Evolutionary conservation across 2,888 invertebrate species (phyloP).

Genomic region (Tipula unca): DNA sequence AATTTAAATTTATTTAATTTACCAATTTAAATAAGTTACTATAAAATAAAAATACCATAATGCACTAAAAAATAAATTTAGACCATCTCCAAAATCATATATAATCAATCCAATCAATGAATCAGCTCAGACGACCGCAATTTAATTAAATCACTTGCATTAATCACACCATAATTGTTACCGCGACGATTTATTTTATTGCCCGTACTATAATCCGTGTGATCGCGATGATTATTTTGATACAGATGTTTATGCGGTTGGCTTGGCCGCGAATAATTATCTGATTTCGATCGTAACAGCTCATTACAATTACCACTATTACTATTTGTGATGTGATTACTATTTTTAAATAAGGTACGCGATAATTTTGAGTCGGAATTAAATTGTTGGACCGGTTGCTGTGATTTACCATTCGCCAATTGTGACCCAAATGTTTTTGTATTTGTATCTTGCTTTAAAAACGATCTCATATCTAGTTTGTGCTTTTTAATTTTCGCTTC

Average conservation of each 20-base stretch:
- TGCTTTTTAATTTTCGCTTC: constrained; percentile 34
- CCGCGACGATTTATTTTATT: neutral
- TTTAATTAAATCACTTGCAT: constrained; percentile 24
- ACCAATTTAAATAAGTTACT: neutral
- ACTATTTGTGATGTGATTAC: neutral
- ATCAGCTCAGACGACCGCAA: constrained; percentile 23
- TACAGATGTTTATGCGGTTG: neutral
- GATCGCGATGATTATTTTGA: neutral
- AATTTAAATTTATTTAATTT: neutral
- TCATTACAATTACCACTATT: neutral
- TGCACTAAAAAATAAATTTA: constrained; percentile 1
- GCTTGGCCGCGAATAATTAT: neutral
- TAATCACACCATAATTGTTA: constrained; percentile 23
- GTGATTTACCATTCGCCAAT: neutral
- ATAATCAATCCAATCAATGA: neutral
- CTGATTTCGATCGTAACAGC: neutral
- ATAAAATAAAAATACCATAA: neutral
- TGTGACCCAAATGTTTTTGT: neutral
- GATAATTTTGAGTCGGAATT: neutral
- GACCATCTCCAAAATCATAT: neutral
- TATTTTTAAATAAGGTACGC: neutral
- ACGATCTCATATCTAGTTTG: constrained; percentile 32
- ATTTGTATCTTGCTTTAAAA: constrained; percentile 26
- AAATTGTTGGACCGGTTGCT: neutral
- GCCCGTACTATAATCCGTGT: neutral